Evolutionary conservation across 2,113 vertebrate genomes (phyloP), one percentile per base, ranked within the genome.

Genomic region (Labrus mixtus): DNA sequence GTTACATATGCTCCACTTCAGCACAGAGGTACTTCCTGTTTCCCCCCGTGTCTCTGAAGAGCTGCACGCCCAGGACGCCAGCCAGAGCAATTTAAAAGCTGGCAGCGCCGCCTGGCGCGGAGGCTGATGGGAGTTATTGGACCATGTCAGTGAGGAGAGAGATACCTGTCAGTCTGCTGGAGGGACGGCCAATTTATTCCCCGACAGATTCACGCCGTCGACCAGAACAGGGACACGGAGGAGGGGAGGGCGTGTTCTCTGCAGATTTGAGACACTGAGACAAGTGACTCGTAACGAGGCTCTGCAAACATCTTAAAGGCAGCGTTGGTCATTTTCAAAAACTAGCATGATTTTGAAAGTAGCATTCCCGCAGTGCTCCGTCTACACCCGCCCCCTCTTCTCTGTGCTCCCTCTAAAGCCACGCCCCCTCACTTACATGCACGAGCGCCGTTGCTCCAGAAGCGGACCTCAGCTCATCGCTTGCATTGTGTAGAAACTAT

Each of bases 91-190:
- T 66, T 75, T 58, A 65, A 58, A 66, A 58, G 29, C 45, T 60
- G 45, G 53, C 76, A 72, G 36, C 43, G 45, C 37, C 15, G 43
- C 23, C 45, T 22, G 7, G 29, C n/a, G 8, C 12, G n/a, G 41
- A n/a, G 33, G 66, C 54, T 67, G 64, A 74, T 61, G 23, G 50
- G 50, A 55, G 48, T 56, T 33, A 68, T 48, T 68, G 70, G 69
- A 8, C 50, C 48, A n/a, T 68, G 57, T 55, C 57, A 19, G 20
- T 39, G 25, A 54, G 48, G 17, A 50, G 50, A 57, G 8, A 65
- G 36, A 70, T 67, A 39, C 33, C 65, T 59, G 64, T 41, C 69
- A 73, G 36, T 68, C 51, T 58, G 43, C 60, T 37, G 36, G 6
- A 43, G 19, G 41, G 57, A 54, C 46, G 41, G 50, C 63, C 55